Conservation (phyloP, 2,113 vertebrate genomes). For the Bufo bufo region DNA sequence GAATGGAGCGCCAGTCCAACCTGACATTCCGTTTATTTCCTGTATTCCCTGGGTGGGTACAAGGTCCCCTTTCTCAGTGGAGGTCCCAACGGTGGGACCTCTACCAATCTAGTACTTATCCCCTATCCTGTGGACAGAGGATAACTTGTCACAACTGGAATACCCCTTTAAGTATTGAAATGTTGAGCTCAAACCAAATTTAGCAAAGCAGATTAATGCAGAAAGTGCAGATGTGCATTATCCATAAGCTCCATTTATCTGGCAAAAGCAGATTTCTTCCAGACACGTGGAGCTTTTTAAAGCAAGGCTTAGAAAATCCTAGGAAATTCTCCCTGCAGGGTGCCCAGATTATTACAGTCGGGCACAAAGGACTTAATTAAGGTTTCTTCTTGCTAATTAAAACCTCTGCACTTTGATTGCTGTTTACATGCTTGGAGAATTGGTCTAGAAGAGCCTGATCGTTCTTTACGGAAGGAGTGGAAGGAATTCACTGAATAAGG, state of each 20-base stretch:
- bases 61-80: no score
- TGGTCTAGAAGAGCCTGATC: background rate
- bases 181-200: background rate
- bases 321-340: slow-evolving; percentile 27
- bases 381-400: slow-evolving; percentile 29
- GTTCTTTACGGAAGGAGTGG: slow-evolving; percentile 1
- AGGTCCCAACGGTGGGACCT: no score
- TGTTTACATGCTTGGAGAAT: slow-evolving; percentile 18
- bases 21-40: no score
- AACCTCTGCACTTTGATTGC: slow-evolving; percentile 26
- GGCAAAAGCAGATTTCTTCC: slow-evolving; percentile 25
- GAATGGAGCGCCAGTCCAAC: no score
- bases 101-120: no score
- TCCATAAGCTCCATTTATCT: slow-evolving; percentile 6
- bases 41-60: no score
- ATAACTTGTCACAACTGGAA: no score
- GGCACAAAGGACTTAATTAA: slow-evolving; percentile 41
- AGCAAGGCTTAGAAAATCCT: no score
- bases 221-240: slow-evolving; percentile 18
- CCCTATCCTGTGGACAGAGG: no score
- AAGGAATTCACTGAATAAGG: background rate
- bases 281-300: slow-evolving; percentile 14
- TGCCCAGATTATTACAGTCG: background rate
- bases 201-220: slow-evolving; percentile 11
- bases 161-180: background rate